phyloP scores from a whole-genome alignment of 2,888 invertebrate species.

The Hypselothyrea guttata region DNA sequence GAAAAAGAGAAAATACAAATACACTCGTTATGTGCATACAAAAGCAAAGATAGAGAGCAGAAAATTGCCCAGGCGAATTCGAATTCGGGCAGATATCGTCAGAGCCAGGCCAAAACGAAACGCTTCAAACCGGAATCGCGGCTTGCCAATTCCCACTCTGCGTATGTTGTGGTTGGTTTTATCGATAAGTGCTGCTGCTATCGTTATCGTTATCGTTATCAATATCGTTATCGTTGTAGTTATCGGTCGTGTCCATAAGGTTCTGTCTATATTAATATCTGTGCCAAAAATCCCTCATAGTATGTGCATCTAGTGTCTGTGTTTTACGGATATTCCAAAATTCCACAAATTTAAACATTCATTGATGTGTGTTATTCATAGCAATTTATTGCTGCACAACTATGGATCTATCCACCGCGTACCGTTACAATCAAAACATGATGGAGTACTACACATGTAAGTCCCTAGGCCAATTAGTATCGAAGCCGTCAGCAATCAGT shows the following conservation, averaged over 20 bases:
- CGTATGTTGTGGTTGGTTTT: constrained; percentile 7
- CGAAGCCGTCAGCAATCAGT: too few relatives aligned
- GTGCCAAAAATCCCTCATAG: background rate
- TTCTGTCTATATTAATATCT: background rate
- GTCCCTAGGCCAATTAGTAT: background rate
- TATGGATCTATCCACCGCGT: constrained; percentile 95
- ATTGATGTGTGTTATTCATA: too few relatives aligned
- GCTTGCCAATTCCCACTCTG: constrained; percentile 36
- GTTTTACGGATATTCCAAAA: too few relatives aligned
- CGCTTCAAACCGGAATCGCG: constrained; percentile 16
- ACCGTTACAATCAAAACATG: constrained; percentile 98
- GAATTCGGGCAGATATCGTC: background rate
- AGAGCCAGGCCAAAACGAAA: too few relatives aligned
- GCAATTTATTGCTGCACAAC: background rate
- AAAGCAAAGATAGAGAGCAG: too few relatives aligned
- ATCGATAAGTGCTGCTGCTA: background rate
- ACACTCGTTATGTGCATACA: too few relatives aligned
- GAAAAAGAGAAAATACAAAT: constrained; percentile 7
- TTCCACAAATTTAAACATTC: too few relatives aligned
- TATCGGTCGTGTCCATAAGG: too few relatives aligned
- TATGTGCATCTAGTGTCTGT: background rate
- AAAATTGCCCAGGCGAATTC: constrained; percentile 3
- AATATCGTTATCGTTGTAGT: too few relatives aligned
- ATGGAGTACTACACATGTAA: constrained; percentile 99
- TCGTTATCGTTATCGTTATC: background rate